Evolutionary conservation across 2,113 vertebrate genomes (phyloP).

Genomic region (Paracanthobrama guichenoti): DNA sequence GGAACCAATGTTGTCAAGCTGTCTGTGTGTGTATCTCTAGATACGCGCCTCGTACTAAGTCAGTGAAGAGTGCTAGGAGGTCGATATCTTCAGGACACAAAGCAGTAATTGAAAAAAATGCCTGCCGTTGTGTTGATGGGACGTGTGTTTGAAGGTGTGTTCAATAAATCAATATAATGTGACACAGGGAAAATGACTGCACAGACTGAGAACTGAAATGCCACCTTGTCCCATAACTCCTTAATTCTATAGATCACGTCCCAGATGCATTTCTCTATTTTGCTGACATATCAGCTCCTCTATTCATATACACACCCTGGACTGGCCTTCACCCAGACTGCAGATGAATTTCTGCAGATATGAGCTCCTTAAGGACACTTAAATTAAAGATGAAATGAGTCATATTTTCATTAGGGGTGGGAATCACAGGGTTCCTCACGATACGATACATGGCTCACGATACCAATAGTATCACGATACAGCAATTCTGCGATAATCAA

Average conservation of each 20-base stretch:
- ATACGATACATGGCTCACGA: too few relatives aligned
- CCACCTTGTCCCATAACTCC: constrained; percentile 58
- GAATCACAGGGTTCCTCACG: too few relatives aligned
- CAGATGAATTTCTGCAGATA: constrained; percentile 12
- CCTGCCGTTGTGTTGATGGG: constrained; percentile 60
- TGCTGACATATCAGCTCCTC: background rate
- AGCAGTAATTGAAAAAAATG: constrained; percentile 62
- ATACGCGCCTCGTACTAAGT: constrained; percentile 2
- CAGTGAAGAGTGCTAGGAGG: background rate
- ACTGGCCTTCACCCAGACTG: constrained; percentile 4
- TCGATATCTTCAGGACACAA: constrained; percentile 50
- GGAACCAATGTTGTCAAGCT: background rate
- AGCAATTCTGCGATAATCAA: too few relatives aligned
- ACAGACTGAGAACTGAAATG: constrained; percentile 53
- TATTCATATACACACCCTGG: background rate
- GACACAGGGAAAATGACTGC: constrained; percentile 62
- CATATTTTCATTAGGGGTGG: background rate
- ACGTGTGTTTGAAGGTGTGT: constrained; percentile 44
- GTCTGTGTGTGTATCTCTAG: background rate
- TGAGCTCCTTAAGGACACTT: background rate
- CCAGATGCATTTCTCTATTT: constrained; percentile 48
- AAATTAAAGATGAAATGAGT: background rate
- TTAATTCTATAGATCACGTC: constrained; percentile 60
- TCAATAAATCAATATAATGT: constrained; percentile 72
- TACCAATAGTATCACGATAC: too few relatives aligned